Percentiles rank a stretch among this genome's conserved stretches.
Conservation (phyloP, 2,113 vertebrate species). For the Psilopogon haemacephalus region DNA sequence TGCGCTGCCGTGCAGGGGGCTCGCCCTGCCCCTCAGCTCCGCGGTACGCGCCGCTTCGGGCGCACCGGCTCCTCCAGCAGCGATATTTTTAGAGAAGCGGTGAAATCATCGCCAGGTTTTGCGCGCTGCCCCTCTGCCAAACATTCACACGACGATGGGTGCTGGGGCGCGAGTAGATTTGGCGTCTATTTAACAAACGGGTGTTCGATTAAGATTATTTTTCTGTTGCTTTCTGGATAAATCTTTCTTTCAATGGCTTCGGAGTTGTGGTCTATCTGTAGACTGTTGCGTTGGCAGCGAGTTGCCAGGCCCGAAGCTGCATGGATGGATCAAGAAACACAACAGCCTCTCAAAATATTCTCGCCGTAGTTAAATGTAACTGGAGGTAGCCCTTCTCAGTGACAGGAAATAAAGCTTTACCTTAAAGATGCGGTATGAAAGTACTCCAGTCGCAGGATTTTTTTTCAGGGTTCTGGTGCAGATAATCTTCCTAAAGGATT, state of each 20-base stretch:
- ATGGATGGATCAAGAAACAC: not conserved
- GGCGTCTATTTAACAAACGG: not conserved
- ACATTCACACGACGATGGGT: not conserved
- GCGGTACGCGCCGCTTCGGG: not conserved
- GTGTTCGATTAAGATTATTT: not conserved
- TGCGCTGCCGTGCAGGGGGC: not conserved
- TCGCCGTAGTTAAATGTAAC: not conserved
- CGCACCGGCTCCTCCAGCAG: not conserved
- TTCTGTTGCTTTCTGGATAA: not conserved
- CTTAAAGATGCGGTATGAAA: conserved; percentile 34
- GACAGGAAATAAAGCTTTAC: conserved; percentile 3
- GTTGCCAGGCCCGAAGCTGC: conserved; percentile 26
- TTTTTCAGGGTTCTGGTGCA: conserved; percentile 66
- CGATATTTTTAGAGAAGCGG: not conserved
- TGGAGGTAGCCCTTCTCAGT: not conserved
- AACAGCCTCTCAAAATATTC: not conserved
- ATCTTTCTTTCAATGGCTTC: not conserved
- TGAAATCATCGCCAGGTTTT: not conserved
- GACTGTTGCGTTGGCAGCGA: conserved; percentile 41
- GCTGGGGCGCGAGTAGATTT: not conserved
- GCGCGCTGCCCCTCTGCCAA: not conserved
- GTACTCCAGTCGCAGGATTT: conserved; percentile 68
- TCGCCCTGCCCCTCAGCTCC: not conserved
- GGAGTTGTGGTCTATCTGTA: not conserved
- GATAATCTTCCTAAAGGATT: conserved; percentile 84